A percentile compares a stretch with the other conserved stretches of the same genome.
Evolutionary conservation across 2,797 vertebrate genomes (phyloP).

Genomic region (Coilia nasus): DNA sequence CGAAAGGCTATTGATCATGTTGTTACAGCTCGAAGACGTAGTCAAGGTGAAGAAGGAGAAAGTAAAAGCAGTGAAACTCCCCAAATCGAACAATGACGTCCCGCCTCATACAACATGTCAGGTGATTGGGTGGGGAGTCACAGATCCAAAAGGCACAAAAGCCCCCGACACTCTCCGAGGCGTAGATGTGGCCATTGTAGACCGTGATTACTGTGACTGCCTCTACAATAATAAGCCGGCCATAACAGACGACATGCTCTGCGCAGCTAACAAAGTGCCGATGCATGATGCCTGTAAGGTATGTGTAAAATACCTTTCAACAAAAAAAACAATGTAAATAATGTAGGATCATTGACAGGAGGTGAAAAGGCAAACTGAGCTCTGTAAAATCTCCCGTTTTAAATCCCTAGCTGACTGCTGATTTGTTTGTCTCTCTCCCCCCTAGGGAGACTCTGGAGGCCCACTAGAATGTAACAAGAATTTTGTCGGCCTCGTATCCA

Average conservation of each 20-base stretch:
- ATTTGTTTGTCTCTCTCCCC: neutral
- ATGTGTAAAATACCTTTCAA: slow-evolving; percentile 22
- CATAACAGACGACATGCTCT: slow-evolving; percentile 60
- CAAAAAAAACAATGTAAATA: neutral
- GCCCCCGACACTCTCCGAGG: slow-evolving; percentile 44
- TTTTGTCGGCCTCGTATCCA: slow-evolving; percentile 54
- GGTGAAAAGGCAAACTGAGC: neutral
- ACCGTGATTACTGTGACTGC: slow-evolving; percentile 44
- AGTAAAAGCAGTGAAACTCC: slow-evolving; percentile 38
- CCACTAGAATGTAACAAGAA: slow-evolving; percentile 54
- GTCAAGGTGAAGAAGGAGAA: slow-evolving; percentile 39
- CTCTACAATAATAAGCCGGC: slow-evolving; percentile 41
- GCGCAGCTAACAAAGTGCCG: slow-evolving; percentile 49
- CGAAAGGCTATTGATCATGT: neutral
- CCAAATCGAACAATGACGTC: slow-evolving; percentile 44
- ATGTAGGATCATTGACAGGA: neutral
- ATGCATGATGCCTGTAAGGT: slow-evolving; percentile 53
- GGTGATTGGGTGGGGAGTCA: slow-evolving; percentile 57
- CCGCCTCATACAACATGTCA: slow-evolving; percentile 48
- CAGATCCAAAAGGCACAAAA: rapidly evolving
- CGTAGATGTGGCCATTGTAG: slow-evolving; percentile 50
- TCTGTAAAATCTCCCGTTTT: neutral
- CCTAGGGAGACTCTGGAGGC: slow-evolving; percentile 63
- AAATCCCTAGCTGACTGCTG: neutral
- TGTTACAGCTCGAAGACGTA: slow-evolving; percentile 46